phyloP scores from a whole-genome alignment of 2,888 invertebrate species.

The Lomographa bimaculata region DNA sequence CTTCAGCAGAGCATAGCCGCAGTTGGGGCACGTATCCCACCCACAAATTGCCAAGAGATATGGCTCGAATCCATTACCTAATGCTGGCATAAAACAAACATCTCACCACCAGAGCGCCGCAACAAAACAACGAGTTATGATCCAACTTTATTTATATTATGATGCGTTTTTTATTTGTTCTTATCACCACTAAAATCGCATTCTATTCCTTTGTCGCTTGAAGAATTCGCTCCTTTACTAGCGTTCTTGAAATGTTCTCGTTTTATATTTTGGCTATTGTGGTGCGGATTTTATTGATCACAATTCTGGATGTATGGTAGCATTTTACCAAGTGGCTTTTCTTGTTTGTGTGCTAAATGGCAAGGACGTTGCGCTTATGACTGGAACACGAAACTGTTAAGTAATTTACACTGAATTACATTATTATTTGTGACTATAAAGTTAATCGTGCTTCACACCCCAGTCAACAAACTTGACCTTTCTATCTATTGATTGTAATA shows the following conservation, averaged over 20 bases:
- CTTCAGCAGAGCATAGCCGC: constrained; percentile 16
- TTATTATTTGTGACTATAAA: too few relatives aligned
- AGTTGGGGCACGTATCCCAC: constrained; percentile 38
- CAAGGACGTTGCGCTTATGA: constrained; percentile 12
- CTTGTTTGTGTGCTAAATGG: constrained; percentile 17
- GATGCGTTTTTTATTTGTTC: constrained; percentile 69
- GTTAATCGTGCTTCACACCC: too few relatives aligned
- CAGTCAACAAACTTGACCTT: too few relatives aligned
- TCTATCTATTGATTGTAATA: too few relatives aligned
- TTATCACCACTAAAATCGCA: constrained; percentile 67
- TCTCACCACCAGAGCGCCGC: constrained; percentile 39
- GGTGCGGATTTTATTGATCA: constrained; percentile 44
- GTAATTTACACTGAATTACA: constrained; percentile 1
- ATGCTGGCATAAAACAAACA: constrained; percentile 65
- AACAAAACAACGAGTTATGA: constrained; percentile 77
- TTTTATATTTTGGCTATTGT: constrained; percentile 41
- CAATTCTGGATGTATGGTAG: constrained; percentile 10
- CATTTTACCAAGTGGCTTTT: constrained; percentile 15
- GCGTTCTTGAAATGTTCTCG: constrained; percentile 47
- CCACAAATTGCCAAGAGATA: constrained; percentile 54
- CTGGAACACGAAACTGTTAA: constrained; percentile 8
- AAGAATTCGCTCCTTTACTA: constrained; percentile 38
- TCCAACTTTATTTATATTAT: constrained; percentile 54
- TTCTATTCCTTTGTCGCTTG: constrained; percentile 52
- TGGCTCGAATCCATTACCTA: constrained; percentile 72